These are phyloP conservation scores for Alectura lathami DNA, from an alignment of 2,113 vertebrate species.

Conservation along the genomic window DNA sequence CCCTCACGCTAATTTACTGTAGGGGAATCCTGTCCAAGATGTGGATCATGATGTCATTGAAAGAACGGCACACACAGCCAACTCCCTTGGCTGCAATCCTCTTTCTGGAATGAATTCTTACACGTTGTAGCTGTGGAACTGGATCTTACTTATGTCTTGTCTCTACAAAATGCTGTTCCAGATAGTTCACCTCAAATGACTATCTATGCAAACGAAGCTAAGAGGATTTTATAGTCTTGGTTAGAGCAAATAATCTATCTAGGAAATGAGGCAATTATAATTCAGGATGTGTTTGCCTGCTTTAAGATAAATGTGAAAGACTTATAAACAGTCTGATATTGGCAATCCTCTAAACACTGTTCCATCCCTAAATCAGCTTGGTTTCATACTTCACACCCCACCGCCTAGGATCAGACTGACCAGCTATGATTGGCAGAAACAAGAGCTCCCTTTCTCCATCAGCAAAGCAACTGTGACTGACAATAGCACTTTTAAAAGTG, in stretches of 20 bases:
- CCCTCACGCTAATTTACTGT: background rate
- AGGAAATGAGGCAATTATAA: background rate
- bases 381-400: background rate
- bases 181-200: background rate
- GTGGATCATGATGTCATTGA: background rate
- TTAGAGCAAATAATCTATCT: background rate
- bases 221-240: background rate
- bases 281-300: background rate
- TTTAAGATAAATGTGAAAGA: background rate
- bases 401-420: background rate
- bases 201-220: background rate
- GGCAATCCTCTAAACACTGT: background rate
- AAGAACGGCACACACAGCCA: background rate
- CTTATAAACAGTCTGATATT: background rate
- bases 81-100: background rate
- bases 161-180: background rate
- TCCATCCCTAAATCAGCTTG: background rate
- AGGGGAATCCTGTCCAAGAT: accelerated
- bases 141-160: background rate
- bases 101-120: background rate
- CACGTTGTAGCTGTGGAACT: background rate
- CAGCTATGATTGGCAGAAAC: too few species aligned
- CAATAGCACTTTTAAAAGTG: background rate
- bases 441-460: too few species aligned
- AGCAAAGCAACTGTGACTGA: background rate